Evolutionary conservation across 2,888 invertebrate genomes (phyloP), one percentile per base, ranked within the genome.

Genomic region (Euzetes globulus): DNA sequence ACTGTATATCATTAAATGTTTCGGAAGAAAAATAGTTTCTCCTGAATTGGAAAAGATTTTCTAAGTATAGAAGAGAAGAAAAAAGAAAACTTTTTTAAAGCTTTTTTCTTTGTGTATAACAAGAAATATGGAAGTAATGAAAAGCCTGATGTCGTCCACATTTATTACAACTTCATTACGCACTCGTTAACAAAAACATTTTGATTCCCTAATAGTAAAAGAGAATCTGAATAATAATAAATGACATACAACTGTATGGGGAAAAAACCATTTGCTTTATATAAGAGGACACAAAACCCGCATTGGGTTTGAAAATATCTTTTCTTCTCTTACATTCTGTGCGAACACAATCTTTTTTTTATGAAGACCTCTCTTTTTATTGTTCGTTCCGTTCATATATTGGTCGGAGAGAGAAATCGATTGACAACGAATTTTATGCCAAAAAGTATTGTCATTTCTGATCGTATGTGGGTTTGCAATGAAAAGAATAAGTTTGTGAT

Each of bases 161-260:
- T 55, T 37, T 63, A 63, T 63, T 63, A 63, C 63, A 63, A 63
- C 63, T 63, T 63, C 33, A 63, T 63, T 63, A 63, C 37, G 33
- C 27, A 37, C 33, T 63, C 5, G 58, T 47, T 47, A 47, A 47
- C 47, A 47, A 47, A 13, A 47, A n/a, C 3, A 47, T 47, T 47
- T 47, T 47, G 47, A 11, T 47, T 33, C 33, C 33, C 33, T 33
- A 33, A 33, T 7, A 33, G 33, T 33, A 6, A 33, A 33, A 7
- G 52, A 17, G 19, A 52, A 52, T 52, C 52, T 52, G 52, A 52
- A 52, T 52, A 52, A 52, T 52, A 33, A 33, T 33, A 52, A 52
- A 52, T 52, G 17, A 19, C 52, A n/a, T 52, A 52, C 52, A 52
- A 52, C 19, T 52, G 52, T n/a, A n/a, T 47, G n/a, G n/a, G n/a